These are phyloP conservation scores for Heteropelma amictum DNA, from an alignment of 2,888 invertebrate genomes.

Conservation along the genomic window DNA sequence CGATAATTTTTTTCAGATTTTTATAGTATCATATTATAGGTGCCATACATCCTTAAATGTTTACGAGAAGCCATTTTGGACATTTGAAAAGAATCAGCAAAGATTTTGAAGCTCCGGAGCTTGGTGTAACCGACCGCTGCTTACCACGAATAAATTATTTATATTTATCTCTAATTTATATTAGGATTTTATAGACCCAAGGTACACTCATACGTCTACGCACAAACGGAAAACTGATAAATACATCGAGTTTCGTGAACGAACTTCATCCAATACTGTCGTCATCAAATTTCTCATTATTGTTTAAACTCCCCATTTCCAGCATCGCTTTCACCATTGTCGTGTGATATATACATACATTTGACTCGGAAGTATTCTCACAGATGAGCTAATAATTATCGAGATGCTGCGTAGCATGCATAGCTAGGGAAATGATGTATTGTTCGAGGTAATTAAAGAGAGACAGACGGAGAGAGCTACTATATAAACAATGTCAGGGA, in stretches of 20 bases:
- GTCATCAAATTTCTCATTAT: constrained; percentile 20
- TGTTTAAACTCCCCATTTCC: constrained; percentile 55
- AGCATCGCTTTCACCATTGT: constrained; percentile 68
- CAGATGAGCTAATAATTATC: constrained; percentile 29
- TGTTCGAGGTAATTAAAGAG: constrained; percentile 1
- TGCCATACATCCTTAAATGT: too few relatives aligned
- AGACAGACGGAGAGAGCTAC: not conserved
- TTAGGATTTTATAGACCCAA: too few relatives aligned
- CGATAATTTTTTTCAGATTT: too few relatives aligned
- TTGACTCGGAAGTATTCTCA: constrained; percentile 15
- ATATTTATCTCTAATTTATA: too few relatives aligned
- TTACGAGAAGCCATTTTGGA: too few relatives aligned
- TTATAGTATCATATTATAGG: too few relatives aligned
- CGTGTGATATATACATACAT: constrained; percentile 47
- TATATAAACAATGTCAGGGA: constrained; percentile 11
- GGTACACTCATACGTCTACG: not conserved
- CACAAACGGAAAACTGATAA: not conserved
- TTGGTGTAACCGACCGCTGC: too few relatives aligned
- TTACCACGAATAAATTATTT: too few relatives aligned
- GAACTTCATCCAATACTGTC: not conserved
- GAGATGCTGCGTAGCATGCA: not conserved
- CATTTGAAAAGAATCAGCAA: too few relatives aligned
- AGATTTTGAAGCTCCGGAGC: too few relatives aligned
- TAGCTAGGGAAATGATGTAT: not conserved
- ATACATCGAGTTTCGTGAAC: not conserved